Conservation (phyloP, 1,140 invertebrate species). For the Trichonephila clavipes region DNA sequence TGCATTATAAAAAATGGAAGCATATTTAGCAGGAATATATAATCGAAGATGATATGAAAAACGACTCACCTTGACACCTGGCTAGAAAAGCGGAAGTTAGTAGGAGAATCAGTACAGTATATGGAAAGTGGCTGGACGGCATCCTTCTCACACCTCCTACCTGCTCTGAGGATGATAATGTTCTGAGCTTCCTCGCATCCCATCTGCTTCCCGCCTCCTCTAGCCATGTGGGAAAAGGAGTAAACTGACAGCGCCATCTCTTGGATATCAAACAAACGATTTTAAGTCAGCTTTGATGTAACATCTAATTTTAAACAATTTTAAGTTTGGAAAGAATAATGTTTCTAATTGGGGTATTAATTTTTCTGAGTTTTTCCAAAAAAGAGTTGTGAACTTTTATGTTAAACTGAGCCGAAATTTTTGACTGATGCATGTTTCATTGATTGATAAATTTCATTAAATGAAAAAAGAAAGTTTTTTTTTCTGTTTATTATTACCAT, state of each 20-base stretch:
- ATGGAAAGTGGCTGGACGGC: conserved; percentile 39
- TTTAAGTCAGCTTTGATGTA: no score
- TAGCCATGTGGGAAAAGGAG: neutral
- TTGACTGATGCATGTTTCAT: no score
- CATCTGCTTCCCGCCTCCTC: conserved; percentile 13
- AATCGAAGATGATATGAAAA: neutral
- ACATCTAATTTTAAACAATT: no score
- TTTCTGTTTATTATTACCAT: no score
- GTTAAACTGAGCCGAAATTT: no score
- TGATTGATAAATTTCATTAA: no score
- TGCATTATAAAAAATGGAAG: neutral
- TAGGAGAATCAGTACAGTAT: conserved; percentile 45
- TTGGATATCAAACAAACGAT: neutral
- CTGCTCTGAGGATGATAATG: conserved; percentile 38
- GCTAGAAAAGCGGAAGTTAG: conserved; percentile 39
- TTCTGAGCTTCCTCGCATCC: conserved; percentile 23
- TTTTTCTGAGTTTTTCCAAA: no score
- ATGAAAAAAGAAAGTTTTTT: no score
- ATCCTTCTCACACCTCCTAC: conserved; percentile 32
- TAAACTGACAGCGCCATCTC: conserved; percentile 19
- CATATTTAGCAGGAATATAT: neutral
- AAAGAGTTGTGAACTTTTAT: no score
- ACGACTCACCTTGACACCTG: conserved; percentile 72
- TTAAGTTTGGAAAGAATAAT: no score
- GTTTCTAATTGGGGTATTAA: no score